Base-by-base conservation (phyloP, 2,113 vertebrate species). In the Urocitellus parryii region DNA sequence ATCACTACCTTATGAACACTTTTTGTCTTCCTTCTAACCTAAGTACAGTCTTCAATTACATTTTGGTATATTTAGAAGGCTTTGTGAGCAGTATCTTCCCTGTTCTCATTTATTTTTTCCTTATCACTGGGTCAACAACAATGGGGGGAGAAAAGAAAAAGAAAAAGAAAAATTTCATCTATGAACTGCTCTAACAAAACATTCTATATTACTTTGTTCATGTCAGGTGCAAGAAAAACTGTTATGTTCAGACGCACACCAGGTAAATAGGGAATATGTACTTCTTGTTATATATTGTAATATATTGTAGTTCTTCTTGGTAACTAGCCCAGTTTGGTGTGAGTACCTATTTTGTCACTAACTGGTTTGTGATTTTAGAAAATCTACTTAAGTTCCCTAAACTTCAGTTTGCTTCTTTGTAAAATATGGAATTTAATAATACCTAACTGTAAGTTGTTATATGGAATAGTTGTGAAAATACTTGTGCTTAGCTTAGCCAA, bases 381-480 rank as follows among this genome's bases (percentile, higher is more conserved):
- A 90, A 92, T 37, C 25, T 81, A 79, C 5, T 72, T 65, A 86
- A 88, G 5, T 3, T 84, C 51, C 82, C 58, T 22, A 53, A 95
- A 80, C 4, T 82, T 68, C 3, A 65, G 1, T 34, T 96, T 85
- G 1, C 14, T 61, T 70, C 87, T 90, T 29, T 63, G 3, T 80
- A 87, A 90, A 91, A 68, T 88, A 24, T 39, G n/a, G 9, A 39
- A 82, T 76, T 94, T 85, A 94, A 70, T 88, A 88, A 61, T 37
- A 63, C 0, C 7, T 34, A 79, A n/a, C 4, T 85, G 1, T 2
- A 83, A 82, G 3, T 61, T 77, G 14, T 83, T 68, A 53, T 53
- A 20, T 29, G 22, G 5, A 82, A 58, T 68, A 88, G 48, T 25
- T 45, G 58, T 72, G 22, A 88, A 93, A 90, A 67, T 45, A 72